These are phyloP conservation scores for Porites cylindrica DNA, from an alignment of 92 coral and sea anemone species.

Conservation along the genomic window DNA sequence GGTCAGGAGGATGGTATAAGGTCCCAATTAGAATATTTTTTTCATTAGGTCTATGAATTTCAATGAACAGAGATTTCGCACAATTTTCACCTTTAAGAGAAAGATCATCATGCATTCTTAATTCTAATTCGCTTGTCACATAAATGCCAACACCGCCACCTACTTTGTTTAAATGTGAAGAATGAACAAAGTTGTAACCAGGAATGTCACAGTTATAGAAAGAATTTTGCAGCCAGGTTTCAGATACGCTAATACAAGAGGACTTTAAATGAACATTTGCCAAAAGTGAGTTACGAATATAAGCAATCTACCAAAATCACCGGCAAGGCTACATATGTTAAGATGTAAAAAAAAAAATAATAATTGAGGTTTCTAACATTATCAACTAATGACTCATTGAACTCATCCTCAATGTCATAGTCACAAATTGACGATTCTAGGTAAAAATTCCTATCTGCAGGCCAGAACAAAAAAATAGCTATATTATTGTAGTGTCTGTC, in stretches of 20 bases:
- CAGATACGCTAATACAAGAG: too few species aligned
- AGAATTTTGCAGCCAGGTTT: too few species aligned
- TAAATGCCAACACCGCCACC: not conserved
- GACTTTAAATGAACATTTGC: not conserved
- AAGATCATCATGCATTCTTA: not conserved
- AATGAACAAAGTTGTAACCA: too few species aligned
- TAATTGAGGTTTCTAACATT: not conserved
- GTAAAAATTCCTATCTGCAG: not conserved
- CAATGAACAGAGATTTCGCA: not conserved
- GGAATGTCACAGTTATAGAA: too few species aligned
- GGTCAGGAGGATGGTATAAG: not conserved
- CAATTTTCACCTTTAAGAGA: not conserved
- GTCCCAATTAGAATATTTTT: not conserved
- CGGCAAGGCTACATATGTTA: not conserved
- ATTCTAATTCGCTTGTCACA: too few species aligned
- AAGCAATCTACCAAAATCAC: not conserved
- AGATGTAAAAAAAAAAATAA: not conserved
- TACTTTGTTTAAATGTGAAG: not conserved
- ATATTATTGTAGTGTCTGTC: not conserved
- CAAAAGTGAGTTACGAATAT: not conserved
- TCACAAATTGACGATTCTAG: not conserved
- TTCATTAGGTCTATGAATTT: not conserved
- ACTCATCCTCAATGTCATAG: too few species aligned
- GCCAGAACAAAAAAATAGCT: not conserved
- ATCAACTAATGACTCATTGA: too few species aligned